Evolutionary conservation across 2,888 invertebrate species (phyloP).

Genomic region (Hyalella azteca): DNA sequence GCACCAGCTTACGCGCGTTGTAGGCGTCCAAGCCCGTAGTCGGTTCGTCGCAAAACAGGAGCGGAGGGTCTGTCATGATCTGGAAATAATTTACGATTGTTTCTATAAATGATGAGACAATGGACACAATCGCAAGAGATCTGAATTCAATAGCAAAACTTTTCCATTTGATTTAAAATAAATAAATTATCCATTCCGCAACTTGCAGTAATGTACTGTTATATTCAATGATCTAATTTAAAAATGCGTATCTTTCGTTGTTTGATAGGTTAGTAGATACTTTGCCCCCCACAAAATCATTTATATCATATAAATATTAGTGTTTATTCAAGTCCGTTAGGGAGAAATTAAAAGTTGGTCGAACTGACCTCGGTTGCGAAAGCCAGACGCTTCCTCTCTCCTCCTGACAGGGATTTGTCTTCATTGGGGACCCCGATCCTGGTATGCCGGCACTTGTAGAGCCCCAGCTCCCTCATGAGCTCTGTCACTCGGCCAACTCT

Average conservation of each 20-base stretch:
- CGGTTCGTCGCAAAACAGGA: constrained; percentile 67
- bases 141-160: too few relatives aligned
- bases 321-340: not conserved
- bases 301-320: not conserved
- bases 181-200: too few relatives aligned
- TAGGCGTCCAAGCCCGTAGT: constrained; percentile 66
- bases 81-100: constrained; percentile 58
- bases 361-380: not conserved
- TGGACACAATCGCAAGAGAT: too few relatives aligned
- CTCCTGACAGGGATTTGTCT: constrained; percentile 85
- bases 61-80: constrained; percentile 66
- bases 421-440: constrained; percentile 79
- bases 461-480: constrained; percentile 74
- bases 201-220: too few relatives aligned
- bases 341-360: not conserved
- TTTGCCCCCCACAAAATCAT: too few relatives aligned
- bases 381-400: constrained; percentile 68
- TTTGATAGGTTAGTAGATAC: too few relatives aligned
- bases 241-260: too few relatives aligned
- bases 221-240: too few relatives aligned
- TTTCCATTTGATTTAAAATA: too few relatives aligned
- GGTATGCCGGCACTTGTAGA: constrained; percentile 74
- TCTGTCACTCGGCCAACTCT: constrained; percentile 73
- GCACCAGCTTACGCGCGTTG: constrained; percentile 63
- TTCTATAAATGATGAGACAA: too few relatives aligned